Percentiles rank a stretch among this genome's conserved stretches.
Conservation (phyloP, 2,113 vertebrate species). For the Tupaia chinensis region DNA sequence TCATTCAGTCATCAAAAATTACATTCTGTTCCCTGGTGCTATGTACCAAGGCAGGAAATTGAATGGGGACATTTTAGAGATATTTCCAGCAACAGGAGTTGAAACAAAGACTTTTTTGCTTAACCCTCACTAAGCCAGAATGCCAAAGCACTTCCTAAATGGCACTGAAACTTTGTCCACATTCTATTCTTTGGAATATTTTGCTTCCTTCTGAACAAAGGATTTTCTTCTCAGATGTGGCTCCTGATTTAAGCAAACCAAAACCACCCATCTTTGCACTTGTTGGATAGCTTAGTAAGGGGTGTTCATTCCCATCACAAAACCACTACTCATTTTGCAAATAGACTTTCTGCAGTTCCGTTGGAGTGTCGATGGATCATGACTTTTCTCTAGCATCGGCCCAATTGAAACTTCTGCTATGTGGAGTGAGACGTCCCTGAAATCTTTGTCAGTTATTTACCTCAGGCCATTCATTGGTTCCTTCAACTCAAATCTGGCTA, state of each 20-base stretch:
- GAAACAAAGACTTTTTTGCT: constrained; percentile 51
- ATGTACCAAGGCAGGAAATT: constrained; percentile 26
- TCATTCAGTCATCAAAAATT: constrained; percentile 40
- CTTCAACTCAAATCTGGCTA: neutral
- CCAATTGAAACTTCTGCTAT: neutral
- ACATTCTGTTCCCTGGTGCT: constrained; percentile 46
- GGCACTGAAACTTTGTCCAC: neutral
- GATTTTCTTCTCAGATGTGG: constrained; percentile 25
- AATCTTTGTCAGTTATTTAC: neutral
- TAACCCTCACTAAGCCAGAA: neutral
- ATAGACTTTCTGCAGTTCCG: neutral
- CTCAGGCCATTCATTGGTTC: neutral
- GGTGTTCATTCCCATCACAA: neutral
- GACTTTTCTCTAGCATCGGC: neutral
- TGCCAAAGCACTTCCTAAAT: rapidly evolving
- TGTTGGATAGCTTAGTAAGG: neutral
- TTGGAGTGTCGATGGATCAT: neutral
- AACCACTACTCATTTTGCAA: neutral
- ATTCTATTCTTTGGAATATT: neutral
- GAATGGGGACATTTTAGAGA: constrained; percentile 48
- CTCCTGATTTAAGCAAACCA: neutral
- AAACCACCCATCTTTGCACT: neutral
- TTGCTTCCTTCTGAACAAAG: neutral
- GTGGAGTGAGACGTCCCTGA: neutral
- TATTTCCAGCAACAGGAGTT: neutral